Percentiles rank a stretch among this genome's conserved stretches.
Conservation (phyloP, 2,797 vertebrate genomes). For the Meriones psammophilus region DNA sequence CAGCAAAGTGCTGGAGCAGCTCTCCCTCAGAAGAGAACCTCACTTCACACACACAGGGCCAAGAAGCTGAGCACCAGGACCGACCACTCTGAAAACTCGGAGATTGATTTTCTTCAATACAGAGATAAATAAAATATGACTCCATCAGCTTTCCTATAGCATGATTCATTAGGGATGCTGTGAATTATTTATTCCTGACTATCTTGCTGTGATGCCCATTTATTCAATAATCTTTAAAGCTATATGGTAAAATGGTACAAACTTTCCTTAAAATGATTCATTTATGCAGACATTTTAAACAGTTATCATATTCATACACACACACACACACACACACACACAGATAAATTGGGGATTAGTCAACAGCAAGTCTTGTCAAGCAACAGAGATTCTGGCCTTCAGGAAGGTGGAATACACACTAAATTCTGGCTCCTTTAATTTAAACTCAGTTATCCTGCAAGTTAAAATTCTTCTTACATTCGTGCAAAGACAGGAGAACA, state of each 20-base stretch:
- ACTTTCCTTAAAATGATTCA: slow-evolving; percentile 39
- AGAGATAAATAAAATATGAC: slow-evolving; percentile 81
- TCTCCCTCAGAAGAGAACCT: neutral
- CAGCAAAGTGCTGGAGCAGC: neutral
- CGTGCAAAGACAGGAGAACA: neutral
- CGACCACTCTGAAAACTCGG: neutral
- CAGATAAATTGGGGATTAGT: neutral
- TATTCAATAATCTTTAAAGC: slow-evolving; percentile 63
- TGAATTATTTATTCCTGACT: slow-evolving; percentile 79
- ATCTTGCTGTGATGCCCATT: slow-evolving; percentile 6
- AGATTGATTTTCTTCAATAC: slow-evolving; percentile 74
- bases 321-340: neutral
- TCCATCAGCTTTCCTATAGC: neutral
- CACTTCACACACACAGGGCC: neutral
- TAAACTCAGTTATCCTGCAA: neutral
- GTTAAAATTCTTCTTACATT: neutral
- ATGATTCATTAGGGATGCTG: slow-evolving; percentile 53
- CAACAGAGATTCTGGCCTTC: neutral
- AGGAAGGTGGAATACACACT: neutral
- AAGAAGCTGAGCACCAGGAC: neutral
- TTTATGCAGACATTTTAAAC: neutral
- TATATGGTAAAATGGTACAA: slow-evolving; percentile 58
- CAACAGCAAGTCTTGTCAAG: neutral
- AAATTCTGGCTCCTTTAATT: neutral
- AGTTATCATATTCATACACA: neutral